Conservation (phyloP, 2,797 vertebrate species). For the Cossypha dichroa region DNA sequence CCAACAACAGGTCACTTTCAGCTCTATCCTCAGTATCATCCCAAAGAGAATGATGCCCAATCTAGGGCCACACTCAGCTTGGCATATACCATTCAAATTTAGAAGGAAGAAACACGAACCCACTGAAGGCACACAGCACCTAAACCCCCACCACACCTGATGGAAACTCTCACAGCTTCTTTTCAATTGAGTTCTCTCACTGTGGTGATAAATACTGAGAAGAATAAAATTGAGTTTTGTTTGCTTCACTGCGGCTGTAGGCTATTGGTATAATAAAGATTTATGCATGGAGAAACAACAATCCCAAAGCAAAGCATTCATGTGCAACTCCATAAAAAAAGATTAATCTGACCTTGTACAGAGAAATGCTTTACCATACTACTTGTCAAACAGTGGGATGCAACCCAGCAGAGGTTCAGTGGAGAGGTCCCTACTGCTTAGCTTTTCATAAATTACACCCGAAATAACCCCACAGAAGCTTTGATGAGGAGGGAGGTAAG, state of each 20-base stretch:
- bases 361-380: background rate
- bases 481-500: background rate
- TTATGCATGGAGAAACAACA: conserved; percentile 53
- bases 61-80: background rate
- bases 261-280: conserved; percentile 55
- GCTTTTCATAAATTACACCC: background rate
- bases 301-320: conserved; percentile 46
- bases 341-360: conserved; percentile 19
- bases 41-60: background rate
- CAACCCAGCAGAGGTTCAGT: background rate
- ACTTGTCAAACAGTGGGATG: conserved; percentile 1
- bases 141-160: background rate
- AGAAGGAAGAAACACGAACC: background rate
- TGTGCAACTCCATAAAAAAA: conserved; percentile 49
- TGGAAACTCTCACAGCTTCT: background rate
- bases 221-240: conserved; percentile 44
- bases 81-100: background rate
- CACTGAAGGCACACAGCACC: background rate
- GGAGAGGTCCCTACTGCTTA: background rate
- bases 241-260: conserved; percentile 29
- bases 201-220: conserved; percentile 11
- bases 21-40: background rate
- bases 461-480: background rate
- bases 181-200: background rate
- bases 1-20: background rate